These are phyloP conservation scores for Romanogobio albipinnatus DNA, from an alignment of 2,113 vertebrate species.

Conservation along the genomic window DNA sequence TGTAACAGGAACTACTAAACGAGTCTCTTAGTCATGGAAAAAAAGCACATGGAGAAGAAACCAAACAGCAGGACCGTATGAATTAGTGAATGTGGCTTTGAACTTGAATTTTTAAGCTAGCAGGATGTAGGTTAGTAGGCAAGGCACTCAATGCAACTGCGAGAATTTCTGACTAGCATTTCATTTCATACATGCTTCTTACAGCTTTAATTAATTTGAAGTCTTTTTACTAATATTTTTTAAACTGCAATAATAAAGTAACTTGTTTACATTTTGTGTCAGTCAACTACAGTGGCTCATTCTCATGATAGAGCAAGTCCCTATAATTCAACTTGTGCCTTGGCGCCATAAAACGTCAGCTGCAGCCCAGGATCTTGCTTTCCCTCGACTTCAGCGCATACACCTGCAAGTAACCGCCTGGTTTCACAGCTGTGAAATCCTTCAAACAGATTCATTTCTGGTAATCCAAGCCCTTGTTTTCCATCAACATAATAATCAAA, in stretches of 20 bases:
- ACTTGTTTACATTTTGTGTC: neutral
- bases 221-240: neutral
- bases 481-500: slow-evolving; percentile 25
- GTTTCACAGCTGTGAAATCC: slow-evolving; percentile 59
- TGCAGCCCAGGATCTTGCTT: slow-evolving; percentile 64
- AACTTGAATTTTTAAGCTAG: slow-evolving; percentile 48
- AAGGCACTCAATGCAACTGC: neutral
- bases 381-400: slow-evolving; percentile 40
- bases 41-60: slow-evolving; percentile 42
- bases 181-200: neutral
- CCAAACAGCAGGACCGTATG: slow-evolving; percentile 53
- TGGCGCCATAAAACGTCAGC: slow-evolving; percentile 63
- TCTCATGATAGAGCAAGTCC: neutral
- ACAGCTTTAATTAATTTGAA: neutral
- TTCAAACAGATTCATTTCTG: slow-evolving; percentile 49
- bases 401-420: slow-evolving; percentile 54
- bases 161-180: neutral
- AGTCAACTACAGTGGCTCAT: neutral
- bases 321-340: slow-evolving; percentile 25
- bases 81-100: slow-evolving; percentile 49
- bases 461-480: slow-evolving; percentile 48
- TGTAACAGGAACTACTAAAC: slow-evolving; percentile 45
- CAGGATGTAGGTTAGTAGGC: slow-evolving; percentile 12
- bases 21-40: slow-evolving; percentile 42
- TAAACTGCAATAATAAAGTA: neutral